Conservation (phyloP, 2,797 vertebrate genomes). For the Pelochelys cantorii region DNA sequence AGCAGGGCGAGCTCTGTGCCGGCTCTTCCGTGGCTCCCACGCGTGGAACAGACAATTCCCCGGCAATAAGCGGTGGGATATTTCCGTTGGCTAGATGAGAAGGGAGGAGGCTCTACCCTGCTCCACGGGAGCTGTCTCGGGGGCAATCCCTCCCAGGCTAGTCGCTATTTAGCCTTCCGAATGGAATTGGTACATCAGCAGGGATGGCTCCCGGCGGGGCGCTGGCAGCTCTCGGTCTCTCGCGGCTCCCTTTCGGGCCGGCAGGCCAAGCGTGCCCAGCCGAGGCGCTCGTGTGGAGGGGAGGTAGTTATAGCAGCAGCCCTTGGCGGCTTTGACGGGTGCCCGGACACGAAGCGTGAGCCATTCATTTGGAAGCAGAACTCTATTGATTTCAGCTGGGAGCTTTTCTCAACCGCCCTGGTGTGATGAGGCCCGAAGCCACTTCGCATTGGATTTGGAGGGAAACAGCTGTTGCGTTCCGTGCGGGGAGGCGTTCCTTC, state of each 20-base stretch:
- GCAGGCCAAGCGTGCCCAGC: too few species aligned
- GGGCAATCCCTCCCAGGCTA: not conserved
- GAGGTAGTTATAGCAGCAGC: not conserved
- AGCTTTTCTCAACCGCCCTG: conserved; percentile 29
- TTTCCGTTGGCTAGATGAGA: conserved; percentile 12
- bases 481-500: not conserved
- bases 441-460: conserved; percentile 4
- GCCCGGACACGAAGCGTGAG: conserved; percentile 32
- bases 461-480: conserved; percentile 1
- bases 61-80: not conserved
- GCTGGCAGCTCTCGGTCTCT: conserved; percentile 41
- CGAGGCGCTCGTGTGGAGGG: too few species aligned
- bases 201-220: conserved; percentile 30
- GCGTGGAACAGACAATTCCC: not conserved
- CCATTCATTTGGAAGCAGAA: conserved; percentile 44
- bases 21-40: not conserved
- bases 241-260: not conserved
- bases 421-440: not conserved
- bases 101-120: not conserved
- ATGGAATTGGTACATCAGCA: not conserved
- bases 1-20: not conserved
- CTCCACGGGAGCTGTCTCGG: not conserved
- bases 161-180: conserved; percentile 47
- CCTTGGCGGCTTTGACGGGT: conserved; percentile 55
- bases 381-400: conserved; percentile 15